Evolutionary conservation across 2,888 invertebrate species (phyloP), one percentile per base, ranked within the genome.

Genomic region (Xestia c-nigrum): DNA sequence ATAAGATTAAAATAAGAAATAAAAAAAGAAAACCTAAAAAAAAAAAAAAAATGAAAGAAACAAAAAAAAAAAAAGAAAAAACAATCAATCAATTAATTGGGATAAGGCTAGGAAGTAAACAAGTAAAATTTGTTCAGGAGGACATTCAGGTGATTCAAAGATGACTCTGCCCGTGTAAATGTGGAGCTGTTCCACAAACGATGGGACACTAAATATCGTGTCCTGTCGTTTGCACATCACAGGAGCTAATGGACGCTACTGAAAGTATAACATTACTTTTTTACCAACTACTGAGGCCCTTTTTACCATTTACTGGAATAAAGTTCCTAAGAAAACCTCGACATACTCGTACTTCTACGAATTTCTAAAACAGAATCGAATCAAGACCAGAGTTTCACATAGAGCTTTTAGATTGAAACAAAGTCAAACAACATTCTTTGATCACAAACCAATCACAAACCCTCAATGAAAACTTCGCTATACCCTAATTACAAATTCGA

Each of bases 401-500:
- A 21, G 0, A 57, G 24, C 43, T 57, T 19, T 31, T 24, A 43
- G 12, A 69, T 16, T 40, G 5, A 16, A 61, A 71, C 10, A 47
- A 63, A 47, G 3, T n/a, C 5, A 46, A 21, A 21, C 4, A 70
- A n/a, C 57, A 57, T 59, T 59, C 59, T 59, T 31, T 31, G 3
- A 40, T 38, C 38, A 24, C 1, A 57, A 43, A 16, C 71, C 65
- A 1, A 40, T 38, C 38, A 24, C 1, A 57, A 43, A 16, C 71
- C 65, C 72, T 50, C 46, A 47, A 63, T 65, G 24, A 40, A 55
- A 67, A 76, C 55, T 66, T 40, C 5, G 9, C 6, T 55, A 85
- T 75, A 86, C 85, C 69, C 68, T 65, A 85, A 75, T 69, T 72
- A 21, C 57, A 40, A 83, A 72, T 76, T 79, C 40, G n/a, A 63